Evolutionary conservation across 2,888 invertebrate species (phyloP).

Genomic region (Eudemis profundana): DNA sequence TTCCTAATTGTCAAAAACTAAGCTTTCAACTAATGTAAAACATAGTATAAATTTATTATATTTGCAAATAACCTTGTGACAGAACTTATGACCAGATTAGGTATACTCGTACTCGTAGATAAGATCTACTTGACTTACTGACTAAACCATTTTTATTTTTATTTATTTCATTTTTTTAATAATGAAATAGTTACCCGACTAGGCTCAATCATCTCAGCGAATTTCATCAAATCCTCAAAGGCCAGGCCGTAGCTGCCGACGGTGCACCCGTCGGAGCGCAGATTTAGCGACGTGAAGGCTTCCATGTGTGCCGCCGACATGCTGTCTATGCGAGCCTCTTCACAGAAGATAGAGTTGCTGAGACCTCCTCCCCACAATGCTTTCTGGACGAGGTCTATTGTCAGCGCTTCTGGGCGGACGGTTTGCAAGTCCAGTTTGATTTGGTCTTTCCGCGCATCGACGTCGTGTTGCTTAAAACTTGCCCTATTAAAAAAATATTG

Average conservation of each 20-base stretch:
- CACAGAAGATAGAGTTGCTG: slow-evolving; percentile 69
- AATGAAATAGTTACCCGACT: slow-evolving; percentile 45
- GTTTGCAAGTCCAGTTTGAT: slow-evolving; percentile 63
- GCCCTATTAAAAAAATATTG: slow-evolving; percentile 55
- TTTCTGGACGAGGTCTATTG: slow-evolving; percentile 68
- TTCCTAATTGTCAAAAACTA: no score
- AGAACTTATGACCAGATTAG: no score
- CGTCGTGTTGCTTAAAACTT: slow-evolving; percentile 65
- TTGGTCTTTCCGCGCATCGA: slow-evolving; percentile 59
- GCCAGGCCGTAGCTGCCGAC: slow-evolving; percentile 69
- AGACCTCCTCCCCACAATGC: slow-evolving; percentile 71
- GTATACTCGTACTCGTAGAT: no score
- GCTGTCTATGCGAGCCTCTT: slow-evolving; percentile 55
- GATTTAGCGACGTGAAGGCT: slow-evolving; percentile 56
- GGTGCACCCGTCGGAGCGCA: slow-evolving; percentile 60
- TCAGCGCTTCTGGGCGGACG: slow-evolving; percentile 60
- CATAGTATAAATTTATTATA: no score
- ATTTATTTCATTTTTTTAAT: no score
- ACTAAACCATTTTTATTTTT: no score
- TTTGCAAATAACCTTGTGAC: no score
- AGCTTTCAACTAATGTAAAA: no score
- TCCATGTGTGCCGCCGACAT: slow-evolving; percentile 57
- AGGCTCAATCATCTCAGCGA: slow-evolving; percentile 63
- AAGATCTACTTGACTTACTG: no score
- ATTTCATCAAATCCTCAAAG: slow-evolving; percentile 67